Evolutionary conservation across 2,888 invertebrate genomes (phyloP), one percentile per base, ranked within the genome.

Genomic region (Cerceris rybyensis): DNA sequence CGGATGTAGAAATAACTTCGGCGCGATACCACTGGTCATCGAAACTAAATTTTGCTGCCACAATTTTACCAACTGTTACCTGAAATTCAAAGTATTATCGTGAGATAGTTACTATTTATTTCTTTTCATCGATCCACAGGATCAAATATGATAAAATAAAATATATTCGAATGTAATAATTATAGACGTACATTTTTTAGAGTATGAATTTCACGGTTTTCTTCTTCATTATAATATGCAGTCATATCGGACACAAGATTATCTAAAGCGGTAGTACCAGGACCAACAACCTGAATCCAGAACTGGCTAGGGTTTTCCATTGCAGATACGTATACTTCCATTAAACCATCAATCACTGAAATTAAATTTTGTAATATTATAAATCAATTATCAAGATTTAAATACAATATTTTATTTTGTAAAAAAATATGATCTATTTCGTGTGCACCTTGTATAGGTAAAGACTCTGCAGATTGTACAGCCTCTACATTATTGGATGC

Each of bases 241-340:
- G 97, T 97, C 98, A 98, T 98, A 74, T 95, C 94, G 7, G 95
- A 94, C 6, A 97, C 96, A 46, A 98, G 93, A 63, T 95, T 94
- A 91, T 98, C 97, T 14, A 98, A 93, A 89, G 96, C 95, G 7
- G 95, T 93, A 0, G 96, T 95, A 85, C 95, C 95, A 0, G 96
- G 94, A 0, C 97, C 96, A 68, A 96, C 94, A 78, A 97, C 94
- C 93, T 98, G 98, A 9, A 98, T 94, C 97, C 98, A 98, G 93
- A 98, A 98, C 79, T 94, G 93, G 14, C 93, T 93, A 0, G 98
- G 98, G 42, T 95, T 95, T 13, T 96, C 96, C 80, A 97, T 95
- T 0, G 98, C 97, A 0, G 97, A 97, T 5, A 98, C 96, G 92
- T 96, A 98, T 14, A 98, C 96, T 89, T 98, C 96, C 89, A 97